Conservation (phyloP, 2,113 vertebrate species). For the Alexandromys fortis region DNA sequence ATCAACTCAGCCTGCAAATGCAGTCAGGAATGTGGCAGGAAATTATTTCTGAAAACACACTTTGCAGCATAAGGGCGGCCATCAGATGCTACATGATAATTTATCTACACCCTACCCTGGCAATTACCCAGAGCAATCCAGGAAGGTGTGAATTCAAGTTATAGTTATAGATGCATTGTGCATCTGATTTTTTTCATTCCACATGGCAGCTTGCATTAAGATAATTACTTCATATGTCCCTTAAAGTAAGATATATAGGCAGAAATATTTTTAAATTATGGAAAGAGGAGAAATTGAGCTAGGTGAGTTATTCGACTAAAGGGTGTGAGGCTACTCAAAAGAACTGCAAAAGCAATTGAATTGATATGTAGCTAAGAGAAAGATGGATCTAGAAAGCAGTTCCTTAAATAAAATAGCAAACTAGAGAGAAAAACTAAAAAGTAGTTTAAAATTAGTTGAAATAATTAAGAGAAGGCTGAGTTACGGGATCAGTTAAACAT, state of each 20-base stretch:
- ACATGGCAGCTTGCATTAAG: background rate
- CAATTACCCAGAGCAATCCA: slow-evolving; percentile 16
- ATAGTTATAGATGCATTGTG: background rate
- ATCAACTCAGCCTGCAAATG: slow-evolving; percentile 88
- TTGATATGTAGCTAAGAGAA: background rate
- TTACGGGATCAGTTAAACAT: accelerated
- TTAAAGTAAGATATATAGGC: background rate
- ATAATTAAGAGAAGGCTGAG: background rate
- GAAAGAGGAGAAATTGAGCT: background rate
- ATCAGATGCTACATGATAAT: slow-evolving; percentile 78
- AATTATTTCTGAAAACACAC: slow-evolving; percentile 88
- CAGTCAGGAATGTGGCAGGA: slow-evolving; percentile 90
- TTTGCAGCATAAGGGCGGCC: slow-evolving; percentile 84
- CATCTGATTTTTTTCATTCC: background rate
- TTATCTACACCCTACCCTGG: slow-evolving; percentile 24
- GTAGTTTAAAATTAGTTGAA: slow-evolving; percentile 1
- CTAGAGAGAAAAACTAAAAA: background rate
- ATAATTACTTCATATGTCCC: background rate
- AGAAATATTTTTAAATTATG: background rate
- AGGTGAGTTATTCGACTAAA: background rate
- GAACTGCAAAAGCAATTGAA: background rate
- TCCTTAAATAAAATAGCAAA: background rate
- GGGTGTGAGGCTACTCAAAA: background rate
- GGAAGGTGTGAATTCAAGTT: slow-evolving; percentile 25
- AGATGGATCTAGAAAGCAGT: background rate